Evolutionary conservation across 2,113 vertebrate genomes (phyloP).

Genomic region (Tor tambroides): DNA sequence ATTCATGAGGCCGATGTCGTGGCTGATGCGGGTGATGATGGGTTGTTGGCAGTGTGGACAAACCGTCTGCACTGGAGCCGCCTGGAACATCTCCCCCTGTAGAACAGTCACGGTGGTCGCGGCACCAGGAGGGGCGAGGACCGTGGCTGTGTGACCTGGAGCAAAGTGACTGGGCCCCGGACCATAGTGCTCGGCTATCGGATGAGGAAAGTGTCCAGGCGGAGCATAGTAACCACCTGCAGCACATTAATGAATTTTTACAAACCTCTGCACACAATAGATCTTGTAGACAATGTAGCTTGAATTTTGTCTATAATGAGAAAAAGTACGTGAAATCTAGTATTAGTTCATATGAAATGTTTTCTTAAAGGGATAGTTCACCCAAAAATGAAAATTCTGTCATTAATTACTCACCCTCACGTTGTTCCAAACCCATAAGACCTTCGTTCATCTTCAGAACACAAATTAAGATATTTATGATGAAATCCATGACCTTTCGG

Average conservation of each 20-base stretch:
- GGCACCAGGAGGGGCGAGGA: constrained; percentile 85
- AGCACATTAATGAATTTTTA: constrained; percentile 44
- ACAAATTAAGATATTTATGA: no score
- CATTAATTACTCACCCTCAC: no score
- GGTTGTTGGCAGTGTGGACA: constrained; percentile 98
- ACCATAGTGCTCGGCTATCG: constrained; percentile 73
- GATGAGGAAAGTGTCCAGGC: constrained; percentile 75
- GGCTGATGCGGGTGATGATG: constrained; percentile 92
- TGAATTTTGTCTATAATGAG: neutral
- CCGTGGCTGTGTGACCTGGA: constrained; percentile 84
- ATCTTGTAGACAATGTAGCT: neutral
- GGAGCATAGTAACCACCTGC: constrained; percentile 81
- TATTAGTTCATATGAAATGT: no score
- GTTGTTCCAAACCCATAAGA: no score
- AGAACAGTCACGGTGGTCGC: constrained; percentile 93
- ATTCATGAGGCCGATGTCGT: constrained; percentile 95
- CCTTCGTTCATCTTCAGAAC: no score
- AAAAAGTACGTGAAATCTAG: neutral
- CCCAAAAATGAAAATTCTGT: no score
- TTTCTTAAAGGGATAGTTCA: no score
- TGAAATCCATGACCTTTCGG: no score
- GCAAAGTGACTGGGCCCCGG: constrained; percentile 80
- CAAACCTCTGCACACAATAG: neutral
- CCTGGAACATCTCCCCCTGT: constrained; percentile 96
- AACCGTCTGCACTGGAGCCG: constrained; percentile 90